phyloP scores from a whole-genome alignment of 2,797 vertebrate genomes.

The Hemitrygon akajei region DNA sequence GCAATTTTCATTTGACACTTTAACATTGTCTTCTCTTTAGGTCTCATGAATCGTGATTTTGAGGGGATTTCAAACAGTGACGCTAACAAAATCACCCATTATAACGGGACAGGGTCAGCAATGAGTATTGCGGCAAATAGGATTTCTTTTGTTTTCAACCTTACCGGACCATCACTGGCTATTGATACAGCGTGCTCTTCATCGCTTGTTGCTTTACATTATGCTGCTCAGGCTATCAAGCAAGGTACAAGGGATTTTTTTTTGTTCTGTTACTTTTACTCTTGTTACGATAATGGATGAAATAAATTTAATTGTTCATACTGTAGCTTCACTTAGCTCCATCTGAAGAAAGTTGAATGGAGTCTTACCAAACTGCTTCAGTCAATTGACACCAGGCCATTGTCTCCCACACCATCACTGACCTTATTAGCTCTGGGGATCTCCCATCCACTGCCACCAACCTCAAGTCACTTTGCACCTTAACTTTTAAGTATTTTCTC shows the following conservation, averaged over 20 bases:
- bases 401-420: too few species aligned
- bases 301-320: too few species aligned
- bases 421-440: too few species aligned
- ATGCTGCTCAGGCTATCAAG: constrained; percentile 66
- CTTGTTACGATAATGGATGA: too few species aligned
- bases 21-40: constrained; percentile 49
- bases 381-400: too few species aligned
- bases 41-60: constrained; percentile 80
- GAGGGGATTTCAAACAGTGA: constrained; percentile 59
- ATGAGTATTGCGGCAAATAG: constrained; percentile 78
- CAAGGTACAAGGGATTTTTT: constrained; percentile 57
- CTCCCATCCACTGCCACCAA: too few species aligned
- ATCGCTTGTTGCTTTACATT: constrained; percentile 73
- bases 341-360: too few species aligned
- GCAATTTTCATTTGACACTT: background rate
- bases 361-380: too few species aligned
- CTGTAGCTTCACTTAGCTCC: too few species aligned
- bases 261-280: too few species aligned
- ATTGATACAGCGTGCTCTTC: constrained; percentile 81
- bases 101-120: constrained; percentile 68
- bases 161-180: constrained; percentile 74
- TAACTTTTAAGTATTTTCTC: too few species aligned
- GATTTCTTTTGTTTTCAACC: constrained; percentile 75
- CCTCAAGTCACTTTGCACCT: too few species aligned
- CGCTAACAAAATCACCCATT: constrained; percentile 63